Base-by-base conservation (phyloP, 2,888 invertebrate genomes). In the Cheilosia urbana region DNA sequence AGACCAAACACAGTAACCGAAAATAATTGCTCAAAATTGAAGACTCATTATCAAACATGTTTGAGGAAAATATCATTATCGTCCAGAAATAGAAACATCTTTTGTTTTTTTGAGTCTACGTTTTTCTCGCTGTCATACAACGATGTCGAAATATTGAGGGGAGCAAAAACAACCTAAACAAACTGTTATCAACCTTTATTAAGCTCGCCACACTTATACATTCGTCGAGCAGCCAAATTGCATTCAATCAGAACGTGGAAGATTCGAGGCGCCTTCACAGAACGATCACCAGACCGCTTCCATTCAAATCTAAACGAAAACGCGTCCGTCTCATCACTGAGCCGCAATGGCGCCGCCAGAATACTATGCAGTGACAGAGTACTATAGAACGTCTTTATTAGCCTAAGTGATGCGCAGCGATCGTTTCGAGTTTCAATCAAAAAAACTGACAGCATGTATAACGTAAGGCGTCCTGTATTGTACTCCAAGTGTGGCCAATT, bases 151-250 rank as follows among this genome's bases (percentile, higher is more conserved):
- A n/a, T 13, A 65, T 19, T 7, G 6, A 58, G 11, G 34, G 4
- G 9, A 1, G 27, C 27, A 53, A 66, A 53, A 37, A 51, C 0
- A 17, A 7, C 17, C 13, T 37, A 63, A 45, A 42, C 57, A 47
- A 76, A 62, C 21, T 57, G 55, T 45, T 78, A 78, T 78, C 77
- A 78, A 69, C 69, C 69, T 62, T 37, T 71, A 78, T 78, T 63
- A 40, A 55, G 62, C 62, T 57, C 27, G 19, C 63, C 30, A 68
- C 37, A 17, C 58, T 34, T 19, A 4, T 9, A 47, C n/a, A 15
- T 40, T 66, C 58, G 51, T 45, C 34, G 42, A 42, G 49, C 21
- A 55, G 69, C 40, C 53, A 62, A 71, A 78, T 78, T 78, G 78
- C 71, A 78, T 78, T 37, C 47, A 78, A 78, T 78, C 78, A 78